Evolutionary conservation across 2,113 vertebrate genomes (phyloP).

Genomic region (Pterophyllum scalare): DNA sequence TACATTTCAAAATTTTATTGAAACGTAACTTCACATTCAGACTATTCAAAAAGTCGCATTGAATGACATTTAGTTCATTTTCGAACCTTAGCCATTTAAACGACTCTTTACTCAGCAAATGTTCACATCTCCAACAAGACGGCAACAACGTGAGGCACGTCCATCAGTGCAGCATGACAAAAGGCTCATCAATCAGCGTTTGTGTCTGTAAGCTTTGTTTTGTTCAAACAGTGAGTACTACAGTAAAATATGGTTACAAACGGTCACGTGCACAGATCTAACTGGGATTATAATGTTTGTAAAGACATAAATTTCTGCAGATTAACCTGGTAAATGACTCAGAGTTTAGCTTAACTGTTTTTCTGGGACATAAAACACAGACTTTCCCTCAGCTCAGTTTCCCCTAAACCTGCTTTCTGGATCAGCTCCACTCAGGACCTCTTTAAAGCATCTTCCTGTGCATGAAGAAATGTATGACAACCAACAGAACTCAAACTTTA

Average conservation of each 20-base stretch:
- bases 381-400: background rate
- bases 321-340: background rate
- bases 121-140: background rate
- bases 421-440: background rate
- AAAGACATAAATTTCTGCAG: background rate
- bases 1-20: too few species aligned
- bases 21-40: too few species aligned
- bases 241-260: background rate
- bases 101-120: background rate
- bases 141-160: background rate
- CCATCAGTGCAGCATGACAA: background rate
- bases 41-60: too few species aligned
- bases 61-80: too few species aligned
- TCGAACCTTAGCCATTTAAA: too few species aligned
- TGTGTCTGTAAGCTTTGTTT: background rate
- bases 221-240: background rate
- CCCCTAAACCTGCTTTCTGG: background rate
- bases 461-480: background rate
- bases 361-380: background rate
- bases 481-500: constrained; percentile 49
- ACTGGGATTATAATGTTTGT: background rate
- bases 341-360: background rate
- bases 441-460: background rate
- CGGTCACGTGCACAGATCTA: background rate
- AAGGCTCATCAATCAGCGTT: background rate